These are phyloP conservation scores for Herminia tarsipennalis DNA, from an alignment of 2,888 invertebrate genomes.

Conservation along the genomic window DNA sequence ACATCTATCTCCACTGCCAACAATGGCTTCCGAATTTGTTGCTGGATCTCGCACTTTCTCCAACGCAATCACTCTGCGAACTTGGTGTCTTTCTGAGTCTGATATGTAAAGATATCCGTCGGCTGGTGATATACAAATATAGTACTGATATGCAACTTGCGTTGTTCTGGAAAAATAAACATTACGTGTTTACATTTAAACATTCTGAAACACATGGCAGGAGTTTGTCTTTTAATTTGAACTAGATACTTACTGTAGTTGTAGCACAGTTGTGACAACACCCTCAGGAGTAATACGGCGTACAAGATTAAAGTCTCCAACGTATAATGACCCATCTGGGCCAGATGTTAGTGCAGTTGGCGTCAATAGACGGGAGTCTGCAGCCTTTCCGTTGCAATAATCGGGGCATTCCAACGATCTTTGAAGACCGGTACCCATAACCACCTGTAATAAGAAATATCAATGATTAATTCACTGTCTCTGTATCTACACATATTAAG, in stretches of 20 bases:
- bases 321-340: slow-evolving; percentile 98
- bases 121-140: slow-evolving; percentile 97
- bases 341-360: slow-evolving; percentile 98
- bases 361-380: slow-evolving; percentile 94
- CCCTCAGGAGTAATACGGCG: slow-evolving; percentile 96
- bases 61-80: slow-evolving; percentile 90
- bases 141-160: slow-evolving; percentile 98
- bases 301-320: slow-evolving; percentile 98
- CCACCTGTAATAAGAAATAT: slow-evolving; percentile 87
- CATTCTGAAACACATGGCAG: no score
- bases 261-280: slow-evolving; percentile 94
- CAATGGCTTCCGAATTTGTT: slow-evolving; percentile 93
- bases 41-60: slow-evolving; percentile 93
- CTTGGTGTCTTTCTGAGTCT: slow-evolving; percentile 97
- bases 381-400: slow-evolving; percentile 93
- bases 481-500: no score
- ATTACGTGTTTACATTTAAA: not conserved
- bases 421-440: slow-evolving; percentile 96
- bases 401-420: slow-evolving; percentile 94
- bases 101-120: slow-evolving; percentile 98
- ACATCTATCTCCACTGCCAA: slow-evolving; percentile 97
- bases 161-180: slow-evolving; percentile 90
- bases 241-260: slow-evolving; percentile 88
- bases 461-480: no score
- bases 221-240: not conserved